Conservation (phyloP, 2,888 invertebrate genomes). For the Cantharis rufa region DNA sequence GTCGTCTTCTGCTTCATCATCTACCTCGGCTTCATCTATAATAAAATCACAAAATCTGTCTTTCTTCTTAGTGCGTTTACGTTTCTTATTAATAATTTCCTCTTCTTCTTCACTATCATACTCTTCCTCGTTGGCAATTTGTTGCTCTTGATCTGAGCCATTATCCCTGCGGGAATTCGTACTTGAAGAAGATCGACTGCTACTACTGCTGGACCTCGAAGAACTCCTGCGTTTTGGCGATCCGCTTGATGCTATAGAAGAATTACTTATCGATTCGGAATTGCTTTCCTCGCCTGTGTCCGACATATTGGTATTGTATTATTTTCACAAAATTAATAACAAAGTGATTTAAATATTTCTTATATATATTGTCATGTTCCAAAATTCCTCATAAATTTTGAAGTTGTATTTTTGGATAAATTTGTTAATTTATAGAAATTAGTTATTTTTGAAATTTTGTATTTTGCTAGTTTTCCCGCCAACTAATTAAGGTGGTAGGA, state of each 20-base stretch:
- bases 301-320: conserved; percentile 61
- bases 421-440: too few species aligned
- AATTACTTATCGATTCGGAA: conserved; percentile 56
- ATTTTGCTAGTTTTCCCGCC: too few species aligned
- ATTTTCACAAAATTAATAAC: background rate
- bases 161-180: conserved; percentile 48
- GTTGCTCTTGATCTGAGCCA: too few species aligned
- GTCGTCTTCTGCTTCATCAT: too few species aligned
- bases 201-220: conserved; percentile 59
- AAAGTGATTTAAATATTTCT: background rate
- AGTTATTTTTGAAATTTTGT: too few species aligned
- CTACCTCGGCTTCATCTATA: conserved; percentile 80
- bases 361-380: too few species aligned
- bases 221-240: conserved; percentile 59
- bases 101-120: conserved; percentile 71
- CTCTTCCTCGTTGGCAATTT: too few species aligned
- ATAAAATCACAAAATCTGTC: conserved; percentile 89
- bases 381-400: too few species aligned
- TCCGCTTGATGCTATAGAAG: conserved; percentile 63
- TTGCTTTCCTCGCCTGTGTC: conserved; percentile 67
- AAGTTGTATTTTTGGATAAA: too few species aligned
- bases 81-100: conserved; percentile 65
- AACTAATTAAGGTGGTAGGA: too few species aligned
- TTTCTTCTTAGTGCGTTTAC: conserved; percentile 81
- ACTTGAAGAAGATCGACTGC: conserved; percentile 15